Conservation (phyloP, 2,113 vertebrate genomes). For the Donacobius atricapilla region DNA sequence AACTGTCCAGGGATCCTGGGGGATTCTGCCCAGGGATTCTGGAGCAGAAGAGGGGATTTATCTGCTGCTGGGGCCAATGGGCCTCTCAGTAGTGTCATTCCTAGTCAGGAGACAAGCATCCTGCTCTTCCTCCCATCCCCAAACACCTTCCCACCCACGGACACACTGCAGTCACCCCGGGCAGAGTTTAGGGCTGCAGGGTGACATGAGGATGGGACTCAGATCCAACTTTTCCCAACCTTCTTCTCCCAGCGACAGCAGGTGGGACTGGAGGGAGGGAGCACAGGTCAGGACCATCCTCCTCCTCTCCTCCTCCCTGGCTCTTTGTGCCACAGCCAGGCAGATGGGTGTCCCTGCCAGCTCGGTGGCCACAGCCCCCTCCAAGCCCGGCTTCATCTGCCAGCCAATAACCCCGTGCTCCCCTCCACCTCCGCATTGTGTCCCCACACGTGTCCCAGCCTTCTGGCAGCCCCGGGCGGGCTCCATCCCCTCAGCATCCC, state of each 20-base stretch:
- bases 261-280: background rate
- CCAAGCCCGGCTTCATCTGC: slow-evolving; percentile 46
- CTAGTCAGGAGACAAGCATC: fast-evolving
- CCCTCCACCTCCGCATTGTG: slow-evolving; percentile 44
- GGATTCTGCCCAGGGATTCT: background rate
- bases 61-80: fast-evolving
- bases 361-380: background rate
- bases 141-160: too few relatives aligned
- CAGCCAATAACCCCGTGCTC: background rate
- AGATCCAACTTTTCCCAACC: background rate
- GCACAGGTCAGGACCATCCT: background rate
- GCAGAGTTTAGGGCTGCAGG: too few relatives aligned
- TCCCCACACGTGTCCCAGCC: slow-evolving; percentile 6
- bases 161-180: fast-evolving
- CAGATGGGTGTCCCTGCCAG: slow-evolving; percentile 69
- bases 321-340: slow-evolving; percentile 6
- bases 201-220: background rate
- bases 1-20: background rate
- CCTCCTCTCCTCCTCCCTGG: background rate
- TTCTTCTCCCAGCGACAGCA: background rate
- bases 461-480: slow-evolving; percentile 53
- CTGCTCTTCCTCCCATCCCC: background rate
- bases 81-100: background rate
- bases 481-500: background rate
- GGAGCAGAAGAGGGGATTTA: background rate